Base-by-base conservation (phyloP, 2,888 invertebrate species). In the Pachydiplax longipennis region DNA sequence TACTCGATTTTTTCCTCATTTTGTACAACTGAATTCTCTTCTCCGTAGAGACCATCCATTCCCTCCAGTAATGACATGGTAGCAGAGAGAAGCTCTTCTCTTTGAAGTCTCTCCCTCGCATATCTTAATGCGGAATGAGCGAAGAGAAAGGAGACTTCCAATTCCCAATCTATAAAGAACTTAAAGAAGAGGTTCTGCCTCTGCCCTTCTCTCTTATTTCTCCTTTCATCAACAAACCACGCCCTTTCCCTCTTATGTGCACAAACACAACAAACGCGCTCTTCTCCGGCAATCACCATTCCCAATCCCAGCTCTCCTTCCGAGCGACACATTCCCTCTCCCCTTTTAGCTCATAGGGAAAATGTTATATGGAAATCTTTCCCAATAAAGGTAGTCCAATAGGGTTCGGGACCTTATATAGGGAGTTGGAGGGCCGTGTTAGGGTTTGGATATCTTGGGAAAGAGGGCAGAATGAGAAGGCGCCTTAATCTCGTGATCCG, bases 311-410 rank as follows among this genome's bases (percentile, higher is more conserved):
- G 31, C 58, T 18, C 53, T 10, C 22, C 83, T n/a, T n/a, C 58
- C 87, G 61, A 87, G 25, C 35, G 31, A 87, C 83, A 58, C 87
- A 65, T 53, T 18, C 53, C 53, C 15, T 53, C 58, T 83, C 58
- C 31, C 83, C 58, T 31, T 44, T 83, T 58, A 18, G 58, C 87
- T 87, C 87, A 87, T 87, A 87, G 61, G 40, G 87, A 61, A 87
- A 87, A 87, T 87, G 87, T 87, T 87, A 87, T 87, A 87, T 87
- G 87, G 58, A 87, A 87, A 87, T 87, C 87, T 61, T 61, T 87
- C 87, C 87, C 87, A 87, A 87, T 87, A 87, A 61, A 87, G 87
- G 87, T 87, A 61, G 87, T 87, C 87, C 61, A 61, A 61, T 37
- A 87, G n/a, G 81, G 15, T 35, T 8, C 37, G 65, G 40, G 31